Evolutionary conservation across 2,797 vertebrate genomes (phyloP).

Genomic region (Acanthurus lineatus): DNA sequence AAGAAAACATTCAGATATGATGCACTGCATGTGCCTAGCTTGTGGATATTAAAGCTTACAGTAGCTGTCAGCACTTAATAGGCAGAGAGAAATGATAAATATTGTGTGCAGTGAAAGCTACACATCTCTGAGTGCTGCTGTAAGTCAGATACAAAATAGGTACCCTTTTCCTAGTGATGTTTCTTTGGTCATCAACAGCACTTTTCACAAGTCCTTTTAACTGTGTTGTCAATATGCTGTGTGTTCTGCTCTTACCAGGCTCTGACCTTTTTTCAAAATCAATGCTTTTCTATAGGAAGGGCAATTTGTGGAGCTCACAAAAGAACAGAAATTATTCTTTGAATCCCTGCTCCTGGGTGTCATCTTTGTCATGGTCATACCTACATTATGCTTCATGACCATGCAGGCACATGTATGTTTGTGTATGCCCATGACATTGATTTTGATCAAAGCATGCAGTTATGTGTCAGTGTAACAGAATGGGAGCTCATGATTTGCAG

Average conservation of each 20-base stretch:
- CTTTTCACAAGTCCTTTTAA: slow-evolving; percentile 63
- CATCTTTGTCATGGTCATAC: slow-evolving; percentile 34
- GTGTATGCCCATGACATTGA: slow-evolving; percentile 21
- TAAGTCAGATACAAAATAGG: slow-evolving; percentile 30
- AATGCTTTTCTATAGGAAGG: slow-evolving; percentile 54
- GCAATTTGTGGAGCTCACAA: slow-evolving; percentile 46
- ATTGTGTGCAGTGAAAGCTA: slow-evolving; percentile 31
- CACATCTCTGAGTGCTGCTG: slow-evolving; percentile 36
- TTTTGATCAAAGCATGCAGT: slow-evolving; percentile 28
- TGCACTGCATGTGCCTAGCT: slow-evolving; percentile 17
- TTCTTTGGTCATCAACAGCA: slow-evolving; percentile 39
- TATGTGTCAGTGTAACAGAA: slow-evolving; percentile 23
- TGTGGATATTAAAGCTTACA: slow-evolving; percentile 42
- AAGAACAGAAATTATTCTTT: slow-evolving; percentile 40
- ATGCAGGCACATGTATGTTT: slow-evolving; percentile 22
- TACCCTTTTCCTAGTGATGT: slow-evolving; percentile 40
- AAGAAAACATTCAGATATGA: slow-evolving; percentile 35
- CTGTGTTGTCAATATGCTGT: slow-evolving; percentile 59
- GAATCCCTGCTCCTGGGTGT: slow-evolving; percentile 23
- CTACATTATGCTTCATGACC: slow-evolving; percentile 8
- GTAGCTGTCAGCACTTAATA: slow-evolving; percentile 35
- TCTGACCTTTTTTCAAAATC: slow-evolving; percentile 69
- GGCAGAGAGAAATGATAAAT: slow-evolving; percentile 33
- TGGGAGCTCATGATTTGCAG: slow-evolving; percentile 42
- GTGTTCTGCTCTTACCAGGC: slow-evolving; percentile 30